Percentiles rank a stretch among this genome's conserved stretches.
phyloP scores from a whole-genome alignment of 1,140 invertebrate genomes.

The Cecropterus lyciades region DNA sequence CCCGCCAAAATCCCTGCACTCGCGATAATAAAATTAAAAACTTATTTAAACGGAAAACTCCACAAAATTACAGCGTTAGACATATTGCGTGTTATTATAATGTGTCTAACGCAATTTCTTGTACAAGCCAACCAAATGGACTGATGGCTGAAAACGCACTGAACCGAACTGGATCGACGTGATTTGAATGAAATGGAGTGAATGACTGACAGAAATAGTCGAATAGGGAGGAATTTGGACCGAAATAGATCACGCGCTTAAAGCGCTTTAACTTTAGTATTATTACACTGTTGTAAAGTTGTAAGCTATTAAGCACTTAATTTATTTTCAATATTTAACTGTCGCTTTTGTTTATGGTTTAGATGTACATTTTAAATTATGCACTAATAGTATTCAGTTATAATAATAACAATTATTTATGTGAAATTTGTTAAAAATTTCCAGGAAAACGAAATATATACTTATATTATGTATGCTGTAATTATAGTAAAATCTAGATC shows the following conservation, averaged over 20 bases:
- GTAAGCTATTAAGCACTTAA: too few relatives aligned
- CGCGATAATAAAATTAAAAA: constrained; percentile 2
- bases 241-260: constrained; percentile 42
- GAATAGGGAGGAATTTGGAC: constrained; percentile 62
- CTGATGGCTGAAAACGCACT: constrained; percentile 35
- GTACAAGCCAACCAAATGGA: not conserved
- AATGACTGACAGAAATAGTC: constrained; percentile 74
- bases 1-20: constrained; percentile 45
- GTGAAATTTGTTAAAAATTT: too few relatives aligned
- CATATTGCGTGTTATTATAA: constrained; percentile 7
- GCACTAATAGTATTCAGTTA: too few relatives aligned
- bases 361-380: too few relatives aligned
- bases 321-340: too few relatives aligned
- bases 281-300: constrained; percentile 3
- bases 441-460: too few relatives aligned
- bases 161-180: constrained; percentile 48
- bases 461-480: too few relatives aligned
- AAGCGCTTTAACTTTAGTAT: constrained; percentile 39
- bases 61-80: not conserved
- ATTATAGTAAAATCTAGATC: too few relatives aligned
- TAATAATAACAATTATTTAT: too few relatives aligned
- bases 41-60: not conserved
- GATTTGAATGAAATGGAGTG: constrained; percentile 61
- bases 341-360: too few relatives aligned
- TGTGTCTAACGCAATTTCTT: constrained; percentile 6